Base-by-base conservation (phyloP, 2,888 invertebrate genomes). In the Lucinisca nassula region DNA sequence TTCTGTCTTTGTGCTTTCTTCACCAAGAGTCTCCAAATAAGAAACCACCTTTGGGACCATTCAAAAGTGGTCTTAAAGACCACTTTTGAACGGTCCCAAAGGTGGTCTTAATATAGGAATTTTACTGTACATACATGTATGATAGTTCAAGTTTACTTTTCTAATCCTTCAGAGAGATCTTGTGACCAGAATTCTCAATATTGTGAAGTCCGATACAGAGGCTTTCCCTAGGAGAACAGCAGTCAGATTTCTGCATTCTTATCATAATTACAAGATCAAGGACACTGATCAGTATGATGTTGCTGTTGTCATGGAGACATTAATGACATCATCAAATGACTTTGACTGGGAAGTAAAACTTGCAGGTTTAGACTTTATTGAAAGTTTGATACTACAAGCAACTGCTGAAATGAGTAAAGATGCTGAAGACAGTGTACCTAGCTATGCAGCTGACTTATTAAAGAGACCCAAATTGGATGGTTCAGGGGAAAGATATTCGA, bases 271-370 rank as follows among this genome's bases (percentile, higher is more conserved):
- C 45, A 81, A 82, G 32, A 49, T 40, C 37, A 81, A 61, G 73
- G 49, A 72, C 35, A 79, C n/a, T 12, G 3, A 40, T 37, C 6
- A 3, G 17, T 21, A 51, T 0, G 27, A 35, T 12, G 17, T 10
- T 35, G 27, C 30, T 14, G 14, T 80, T 12, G 40, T 84, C 72
- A 77, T 72, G 38, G 35, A 78, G 12, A 58, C 84, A 0, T 35
- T 91, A 51, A 55, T 37, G 12, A 30, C 38, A n/a, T 86, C 91
- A 6, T 75, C 89, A 17, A 70, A 84, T 3, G 95, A 95, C 81
- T 92, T 94, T 91, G 95, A 95, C 86, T 95, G 95, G 95, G 94
- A 95, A 67, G 95, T 95, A 35, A 94, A 95, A 75, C 81, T 92
- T 8, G 76, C 76, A 30, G 91, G 85, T 21, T 76, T 94, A 6